Base-by-base conservation (phyloP, 2,113 vertebrate species). In the Rhipidura dahli region DNA sequence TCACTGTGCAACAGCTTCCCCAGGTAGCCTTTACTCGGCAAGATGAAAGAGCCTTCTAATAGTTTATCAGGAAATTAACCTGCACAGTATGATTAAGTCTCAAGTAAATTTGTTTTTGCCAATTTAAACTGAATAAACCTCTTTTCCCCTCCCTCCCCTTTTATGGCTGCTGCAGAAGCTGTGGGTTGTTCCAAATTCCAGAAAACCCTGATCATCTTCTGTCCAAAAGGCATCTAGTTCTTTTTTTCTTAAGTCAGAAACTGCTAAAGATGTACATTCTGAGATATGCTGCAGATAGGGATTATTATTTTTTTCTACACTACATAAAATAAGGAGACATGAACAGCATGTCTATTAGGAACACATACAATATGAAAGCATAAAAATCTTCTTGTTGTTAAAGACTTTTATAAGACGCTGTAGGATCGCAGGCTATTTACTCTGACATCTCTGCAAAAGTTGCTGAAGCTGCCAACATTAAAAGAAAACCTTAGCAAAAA, bases 311-410 rank as follows among this genome's bases (percentile, higher is more conserved):
- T 94, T 94, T 93, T 30, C 89, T 76, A 40, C 70, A 79, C 78
- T 64, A 78, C 89, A 87, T 92, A 95, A 96, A 97, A 91, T 33
- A 68, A 92, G 51, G 39, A 89, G 61, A 76, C 93, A 82, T 45
- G 91, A 97, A 87, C 73, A 87, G 95, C 93, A 95, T 95, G 42
- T 80, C 73, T 96, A 96, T 93, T 93, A 93, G 95, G 73, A 94
- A 54, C 22, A 44, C 49, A 45, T 45, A 78, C 70, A 84, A 92
- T 83, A 94, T 71, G 89, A 96, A 95, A 92, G 71, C 83, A 64
- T 68, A 76, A 93, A 94, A 83, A 90, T 60, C 71, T 89, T 64
- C 65, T 40, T 71, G 80, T 76, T 93, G 78, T 53, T 95, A 82
- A 91, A 95, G 60, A 64, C 81, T 77, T 87, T 87, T 51, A 88